phyloP scores from a whole-genome alignment of 2,113 vertebrate genomes.

The Oostethus manadensis region DNA sequence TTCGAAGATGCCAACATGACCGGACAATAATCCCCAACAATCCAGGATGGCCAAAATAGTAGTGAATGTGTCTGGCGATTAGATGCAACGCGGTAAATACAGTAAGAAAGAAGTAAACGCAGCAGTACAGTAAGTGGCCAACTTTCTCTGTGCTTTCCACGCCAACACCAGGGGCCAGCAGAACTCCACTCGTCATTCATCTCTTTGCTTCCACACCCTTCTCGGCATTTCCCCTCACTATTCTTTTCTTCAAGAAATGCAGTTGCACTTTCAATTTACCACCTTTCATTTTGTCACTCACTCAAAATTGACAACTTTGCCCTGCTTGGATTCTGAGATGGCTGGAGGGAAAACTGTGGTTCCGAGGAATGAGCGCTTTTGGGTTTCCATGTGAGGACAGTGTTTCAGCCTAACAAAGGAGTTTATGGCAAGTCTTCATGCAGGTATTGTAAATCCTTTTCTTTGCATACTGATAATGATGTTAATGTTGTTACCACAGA shows the following conservation, averaged over 20 bases:
- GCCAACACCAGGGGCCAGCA: constrained; percentile 55
- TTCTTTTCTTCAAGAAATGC: background rate
- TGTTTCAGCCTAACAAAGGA: background rate
- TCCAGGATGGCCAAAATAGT: no score
- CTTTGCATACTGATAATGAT: background rate
- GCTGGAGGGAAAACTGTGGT: background rate
- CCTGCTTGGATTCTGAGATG: background rate
- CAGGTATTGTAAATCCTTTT: background rate
- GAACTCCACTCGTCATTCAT: constrained; percentile 40
- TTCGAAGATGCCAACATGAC: no score
- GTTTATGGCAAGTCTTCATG: background rate
- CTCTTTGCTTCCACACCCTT: constrained; percentile 1
- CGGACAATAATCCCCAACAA: no score
- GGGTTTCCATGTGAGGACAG: background rate
- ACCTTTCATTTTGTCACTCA: background rate
- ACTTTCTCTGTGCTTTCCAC: background rate
- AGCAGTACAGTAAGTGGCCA: background rate
- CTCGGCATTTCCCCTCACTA: background rate
- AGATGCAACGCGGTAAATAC: no score
- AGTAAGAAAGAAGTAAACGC: no score
- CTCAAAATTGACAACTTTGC: background rate
- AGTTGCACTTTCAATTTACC: background rate
- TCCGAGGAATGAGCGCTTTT: background rate
- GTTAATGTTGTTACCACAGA: background rate
- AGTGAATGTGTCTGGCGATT: no score